Conservation (phyloP, 2,797 vertebrate genomes). For the Erethizon dorsatum region DNA sequence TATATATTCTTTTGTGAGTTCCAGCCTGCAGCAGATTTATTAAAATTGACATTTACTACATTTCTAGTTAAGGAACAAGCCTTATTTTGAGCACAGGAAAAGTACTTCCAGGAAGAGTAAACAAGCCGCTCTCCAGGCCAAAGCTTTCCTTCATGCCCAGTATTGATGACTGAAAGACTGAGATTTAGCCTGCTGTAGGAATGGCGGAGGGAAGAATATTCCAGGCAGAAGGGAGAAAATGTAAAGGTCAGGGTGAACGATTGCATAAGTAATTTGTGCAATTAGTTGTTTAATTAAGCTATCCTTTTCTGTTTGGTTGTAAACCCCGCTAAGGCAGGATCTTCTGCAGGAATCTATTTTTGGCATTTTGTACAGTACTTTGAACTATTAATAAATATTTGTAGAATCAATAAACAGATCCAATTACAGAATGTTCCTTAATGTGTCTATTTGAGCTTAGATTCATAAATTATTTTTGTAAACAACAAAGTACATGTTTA, state of each 20-base stretch:
- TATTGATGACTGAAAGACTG: not conserved
- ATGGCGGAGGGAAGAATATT: not conserved
- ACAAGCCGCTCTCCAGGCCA: not conserved
- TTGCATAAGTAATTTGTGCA: constrained; percentile 55
- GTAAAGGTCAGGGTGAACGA: constrained; percentile 43
- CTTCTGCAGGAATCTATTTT: constrained; percentile 6
- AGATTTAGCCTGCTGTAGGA: not conserved
- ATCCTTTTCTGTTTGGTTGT: constrained; percentile 58
- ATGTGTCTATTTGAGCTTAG: not conserved
- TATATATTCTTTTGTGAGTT: constrained; percentile 36
- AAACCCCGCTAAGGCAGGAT: not conserved
- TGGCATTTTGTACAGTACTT: not conserved
- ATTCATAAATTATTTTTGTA: constrained; percentile 55
- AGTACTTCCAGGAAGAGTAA: not conserved
- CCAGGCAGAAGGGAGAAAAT: not conserved
- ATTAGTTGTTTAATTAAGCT: constrained; percentile 68
- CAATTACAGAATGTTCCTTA: constrained; percentile 35
- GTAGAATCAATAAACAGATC: constrained; percentile 43
- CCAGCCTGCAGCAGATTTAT: not conserved
- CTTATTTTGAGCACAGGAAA: not conserved
- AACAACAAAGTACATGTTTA: constrained; percentile 1
- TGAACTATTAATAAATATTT: constrained; percentile 45
- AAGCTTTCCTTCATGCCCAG: not conserved
- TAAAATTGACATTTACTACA: not conserved
- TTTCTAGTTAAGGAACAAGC: not conserved